phyloP scores from a whole-genome alignment of 53 echinoderm and acorn worm genomes.

The Holothuria scabra region DNA sequence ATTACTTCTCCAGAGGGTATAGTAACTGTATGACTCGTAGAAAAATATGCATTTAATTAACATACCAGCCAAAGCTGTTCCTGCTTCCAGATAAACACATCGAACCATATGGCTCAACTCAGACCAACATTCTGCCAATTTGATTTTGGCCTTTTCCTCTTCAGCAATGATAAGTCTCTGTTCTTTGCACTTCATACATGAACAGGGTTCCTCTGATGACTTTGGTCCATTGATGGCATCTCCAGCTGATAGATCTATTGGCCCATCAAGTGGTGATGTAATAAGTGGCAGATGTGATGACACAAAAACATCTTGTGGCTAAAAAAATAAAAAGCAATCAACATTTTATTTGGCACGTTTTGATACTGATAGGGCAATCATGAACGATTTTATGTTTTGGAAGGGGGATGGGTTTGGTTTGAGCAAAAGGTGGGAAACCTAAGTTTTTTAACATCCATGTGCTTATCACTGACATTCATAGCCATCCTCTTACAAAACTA shows the following conservation, averaged over 20 bases:
- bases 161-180: slow-evolving; percentile 85
- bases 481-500: too few relatives aligned
- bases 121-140: slow-evolving; percentile 92
- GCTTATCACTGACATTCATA: too few relatives aligned
- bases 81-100: slow-evolving; percentile 97
- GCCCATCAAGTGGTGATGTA: slow-evolving; percentile 69
- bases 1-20: too few relatives aligned
- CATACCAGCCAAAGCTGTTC: slow-evolving; percentile 94
- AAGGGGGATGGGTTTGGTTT: too few relatives aligned
- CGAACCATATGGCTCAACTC: slow-evolving; percentile 95
- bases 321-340: neutral
- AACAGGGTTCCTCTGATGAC: slow-evolving; percentile 77
- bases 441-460: too few relatives aligned
- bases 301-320: slow-evolving; percentile 86
- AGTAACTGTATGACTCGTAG: too few relatives aligned
- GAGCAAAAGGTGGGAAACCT: too few relatives aligned
- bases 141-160: slow-evolving; percentile 87
- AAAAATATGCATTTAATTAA: neutral
- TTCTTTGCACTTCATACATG: slow-evolving; percentile 90
- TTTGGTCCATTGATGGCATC: slow-evolving; percentile 29
- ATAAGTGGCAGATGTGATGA: slow-evolving; percentile 75
- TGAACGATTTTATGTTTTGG: too few relatives aligned
- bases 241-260: slow-evolving; percentile 65
- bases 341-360: too few relatives aligned
- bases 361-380: too few relatives aligned